Evolutionary conservation across 2,888 invertebrate genomes (phyloP).

Genomic region (Lapara coniferarum): DNA sequence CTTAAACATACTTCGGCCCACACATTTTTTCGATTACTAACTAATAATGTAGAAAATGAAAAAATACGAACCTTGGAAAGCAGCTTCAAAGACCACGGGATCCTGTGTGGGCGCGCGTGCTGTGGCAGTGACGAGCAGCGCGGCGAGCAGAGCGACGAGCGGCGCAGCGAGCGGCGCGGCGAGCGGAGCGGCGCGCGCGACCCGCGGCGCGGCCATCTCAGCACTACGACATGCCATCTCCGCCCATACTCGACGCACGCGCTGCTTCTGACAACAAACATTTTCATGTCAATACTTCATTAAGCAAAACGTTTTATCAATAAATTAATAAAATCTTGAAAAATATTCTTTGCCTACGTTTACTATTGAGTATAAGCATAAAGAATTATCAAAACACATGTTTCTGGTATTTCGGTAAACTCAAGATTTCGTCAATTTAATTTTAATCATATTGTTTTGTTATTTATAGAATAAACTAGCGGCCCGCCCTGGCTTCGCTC

Average conservation of each 20-base stretch:
- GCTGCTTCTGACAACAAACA: constrained; percentile 43
- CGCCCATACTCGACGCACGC: constrained; percentile 61
- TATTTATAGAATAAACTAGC: too few relatives aligned
- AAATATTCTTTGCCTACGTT: too few relatives aligned
- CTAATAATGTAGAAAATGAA: not conserved
- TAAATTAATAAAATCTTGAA: too few relatives aligned
- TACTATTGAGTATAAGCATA: too few relatives aligned
- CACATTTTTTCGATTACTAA: not conserved
- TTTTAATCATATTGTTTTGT: too few relatives aligned
- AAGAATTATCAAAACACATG: too few relatives aligned
- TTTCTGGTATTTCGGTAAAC: too few relatives aligned
- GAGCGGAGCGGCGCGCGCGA: constrained; percentile 56
- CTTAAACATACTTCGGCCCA: too few relatives aligned
- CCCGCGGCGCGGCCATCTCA: constrained; percentile 69
- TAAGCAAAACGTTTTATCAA: not conserved
- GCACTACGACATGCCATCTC: constrained; percentile 76
- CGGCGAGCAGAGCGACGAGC: constrained; percentile 61
- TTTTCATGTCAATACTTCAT: not conserved
- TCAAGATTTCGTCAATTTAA: too few relatives aligned
- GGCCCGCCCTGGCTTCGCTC: too few relatives aligned
- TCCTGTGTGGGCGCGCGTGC: constrained; percentile 66
- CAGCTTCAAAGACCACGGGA: constrained; percentile 79
- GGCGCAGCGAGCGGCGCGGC: constrained; percentile 64
- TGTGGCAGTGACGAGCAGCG: constrained; percentile 52
- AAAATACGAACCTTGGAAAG: constrained; percentile 80